Evolutionary conservation across 2,113 vertebrate species (phyloP).

Genomic region (Pteronura brasiliensis): DNA sequence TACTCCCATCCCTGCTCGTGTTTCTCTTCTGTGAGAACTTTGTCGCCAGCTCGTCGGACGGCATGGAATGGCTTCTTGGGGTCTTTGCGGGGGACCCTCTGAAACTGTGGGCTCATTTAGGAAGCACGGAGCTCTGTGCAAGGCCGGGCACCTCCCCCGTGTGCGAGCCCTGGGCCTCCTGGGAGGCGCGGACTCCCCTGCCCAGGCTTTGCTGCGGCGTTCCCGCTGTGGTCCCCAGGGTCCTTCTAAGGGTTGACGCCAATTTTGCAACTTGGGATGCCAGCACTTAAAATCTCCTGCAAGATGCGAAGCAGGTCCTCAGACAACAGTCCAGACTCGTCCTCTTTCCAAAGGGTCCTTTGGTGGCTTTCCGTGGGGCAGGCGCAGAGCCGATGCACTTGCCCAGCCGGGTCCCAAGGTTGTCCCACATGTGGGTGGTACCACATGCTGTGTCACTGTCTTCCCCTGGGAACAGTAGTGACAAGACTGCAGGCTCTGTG

Average conservation of each 20-base stretch:
- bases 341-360: neutral
- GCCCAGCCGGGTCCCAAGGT: neutral
- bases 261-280: neutral
- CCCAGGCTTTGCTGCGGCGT: rapidly evolving
- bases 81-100: neutral
- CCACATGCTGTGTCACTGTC: neutral
- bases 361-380: neutral
- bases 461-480: neutral
- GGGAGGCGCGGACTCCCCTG: rapidly evolving
- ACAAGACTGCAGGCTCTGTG: neutral
- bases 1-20: neutral
- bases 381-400: rapidly evolving
- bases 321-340: rapidly evolving
- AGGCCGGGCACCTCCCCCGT: neutral
- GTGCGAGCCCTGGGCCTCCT: neutral
- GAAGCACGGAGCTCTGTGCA: neutral
- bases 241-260: neutral
- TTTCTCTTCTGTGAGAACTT: neutral
- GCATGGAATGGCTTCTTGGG: neutral
- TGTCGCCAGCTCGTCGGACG: neutral
- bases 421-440: neutral
- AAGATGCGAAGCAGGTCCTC: too few species aligned
- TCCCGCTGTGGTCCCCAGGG: rapidly evolving
- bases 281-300: too few species aligned
- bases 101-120: neutral